These are phyloP conservation scores for Dioctria rufipes DNA, from an alignment of 2,888 invertebrate species.

Conservation along the genomic window DNA sequence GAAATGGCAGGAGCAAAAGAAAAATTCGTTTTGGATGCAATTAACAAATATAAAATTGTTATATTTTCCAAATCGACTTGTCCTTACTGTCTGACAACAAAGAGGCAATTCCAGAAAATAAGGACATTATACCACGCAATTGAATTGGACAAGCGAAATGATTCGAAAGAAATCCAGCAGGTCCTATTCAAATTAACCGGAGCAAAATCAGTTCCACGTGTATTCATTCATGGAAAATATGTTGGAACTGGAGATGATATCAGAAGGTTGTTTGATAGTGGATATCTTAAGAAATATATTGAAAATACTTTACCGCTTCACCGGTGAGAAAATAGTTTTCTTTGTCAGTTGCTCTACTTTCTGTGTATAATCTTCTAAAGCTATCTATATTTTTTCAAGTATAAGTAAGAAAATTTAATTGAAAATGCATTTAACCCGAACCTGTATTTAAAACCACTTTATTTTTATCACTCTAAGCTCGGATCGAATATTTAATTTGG, in stretches of 20 bases:
- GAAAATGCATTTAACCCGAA: too few species aligned
- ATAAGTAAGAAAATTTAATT: too few species aligned
- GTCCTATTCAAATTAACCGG: constrained; percentile 86
- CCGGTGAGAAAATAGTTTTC: too few species aligned
- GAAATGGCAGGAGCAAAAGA: not conserved
- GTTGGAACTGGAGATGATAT: constrained; percentile 95
- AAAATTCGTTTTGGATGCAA: constrained; percentile 76
- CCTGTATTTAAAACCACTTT: too few species aligned
- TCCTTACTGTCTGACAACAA: constrained; percentile 92
- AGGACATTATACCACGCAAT: constrained; percentile 80
- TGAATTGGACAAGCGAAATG: constrained; percentile 86
- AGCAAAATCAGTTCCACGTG: constrained; percentile 89
- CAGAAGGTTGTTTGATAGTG: constrained; percentile 79
- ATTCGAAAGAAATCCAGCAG: constrained; percentile 84
- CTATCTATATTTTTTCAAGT: too few species aligned
- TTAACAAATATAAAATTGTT: constrained; percentile 83
- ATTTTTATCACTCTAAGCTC: too few species aligned
- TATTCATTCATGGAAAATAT: constrained; percentile 92
- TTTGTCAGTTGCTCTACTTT: too few species aligned
- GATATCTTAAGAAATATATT: constrained; percentile 65
- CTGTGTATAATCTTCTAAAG: too few species aligned
- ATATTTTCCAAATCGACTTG: constrained; percentile 94
- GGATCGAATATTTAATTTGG: too few species aligned
- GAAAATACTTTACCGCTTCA: too few species aligned
- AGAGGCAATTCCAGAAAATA: constrained; percentile 85